Conservation (phyloP, 2,113 vertebrate genomes). For the Lophotis ruficrista region DNA sequence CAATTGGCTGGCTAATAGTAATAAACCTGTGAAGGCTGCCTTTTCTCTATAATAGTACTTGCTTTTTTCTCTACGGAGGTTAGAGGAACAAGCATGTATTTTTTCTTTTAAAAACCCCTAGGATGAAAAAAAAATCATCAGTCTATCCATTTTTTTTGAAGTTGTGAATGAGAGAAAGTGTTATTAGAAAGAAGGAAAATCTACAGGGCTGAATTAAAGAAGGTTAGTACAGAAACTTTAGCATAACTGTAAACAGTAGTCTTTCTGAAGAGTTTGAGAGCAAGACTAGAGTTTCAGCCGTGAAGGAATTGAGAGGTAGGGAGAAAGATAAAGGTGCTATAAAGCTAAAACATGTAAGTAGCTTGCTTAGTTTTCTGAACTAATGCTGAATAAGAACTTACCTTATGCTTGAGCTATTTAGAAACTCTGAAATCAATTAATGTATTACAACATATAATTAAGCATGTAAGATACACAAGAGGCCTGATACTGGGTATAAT, state of each 20-base stretch:
- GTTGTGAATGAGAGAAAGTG: background rate
- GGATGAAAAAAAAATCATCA: background rate
- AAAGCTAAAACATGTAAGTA: background rate
- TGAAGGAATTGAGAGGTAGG: rapidly evolving
- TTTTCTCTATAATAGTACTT: background rate
- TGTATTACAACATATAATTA: background rate
- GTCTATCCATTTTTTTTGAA: background rate
- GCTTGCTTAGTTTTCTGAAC: background rate
- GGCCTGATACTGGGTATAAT: background rate
- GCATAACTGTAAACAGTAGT: background rate
- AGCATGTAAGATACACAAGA: rapidly evolving
- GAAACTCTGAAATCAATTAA: background rate
- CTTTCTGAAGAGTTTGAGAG: background rate
- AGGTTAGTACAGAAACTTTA: background rate
- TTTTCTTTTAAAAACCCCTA: background rate
- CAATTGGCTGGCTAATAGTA: background rate
- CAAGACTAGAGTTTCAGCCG: background rate
- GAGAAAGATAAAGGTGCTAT: background rate
- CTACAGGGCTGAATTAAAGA: background rate
- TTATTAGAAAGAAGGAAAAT: background rate
- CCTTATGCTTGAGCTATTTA: background rate
- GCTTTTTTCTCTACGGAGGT: background rate
- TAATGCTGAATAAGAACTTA: background rate
- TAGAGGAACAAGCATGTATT: rapidly evolving
- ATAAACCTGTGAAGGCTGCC: background rate